Conservation (phyloP, 2,888 invertebrate species). For the Glaucopsyche alexis region DNA sequence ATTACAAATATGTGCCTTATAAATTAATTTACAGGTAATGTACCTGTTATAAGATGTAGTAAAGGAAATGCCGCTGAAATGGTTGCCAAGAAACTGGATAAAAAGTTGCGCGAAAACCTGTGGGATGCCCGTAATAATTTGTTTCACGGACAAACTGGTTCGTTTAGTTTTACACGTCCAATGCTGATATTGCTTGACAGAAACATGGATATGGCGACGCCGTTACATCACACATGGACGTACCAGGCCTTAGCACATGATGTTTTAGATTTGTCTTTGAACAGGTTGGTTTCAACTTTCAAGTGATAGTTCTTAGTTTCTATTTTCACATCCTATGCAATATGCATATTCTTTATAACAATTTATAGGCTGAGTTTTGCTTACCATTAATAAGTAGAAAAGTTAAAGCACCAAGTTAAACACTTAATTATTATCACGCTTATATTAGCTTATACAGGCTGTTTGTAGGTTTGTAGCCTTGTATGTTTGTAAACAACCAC, state of each 20-base stretch:
- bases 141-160: conserved; percentile 89
- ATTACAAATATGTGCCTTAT: neutral
- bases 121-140: conserved; percentile 98
- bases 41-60: conserved; percentile 95
- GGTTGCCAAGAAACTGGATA: conserved; percentile 98
- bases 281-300: conserved; percentile 75
- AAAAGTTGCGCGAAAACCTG: conserved; percentile 97
- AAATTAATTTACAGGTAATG: conserved; percentile 79
- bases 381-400: no score
- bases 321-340: neutral
- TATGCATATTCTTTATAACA: no score
- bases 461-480: no score
- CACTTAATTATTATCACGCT: no score
- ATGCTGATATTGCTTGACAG: conserved; percentile 95
- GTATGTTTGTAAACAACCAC: no score
- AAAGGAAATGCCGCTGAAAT: conserved; percentile 98
- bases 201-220: conserved; percentile 97
- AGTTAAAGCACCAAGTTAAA: no score
- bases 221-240: conserved; percentile 99
- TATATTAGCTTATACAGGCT: no score
- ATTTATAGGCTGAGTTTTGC: no score
- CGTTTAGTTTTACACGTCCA: conserved; percentile 94
- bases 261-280: conserved; percentile 94
- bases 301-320: no score
- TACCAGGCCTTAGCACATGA: conserved; percentile 99